Percentiles rank a stretch among this genome's conserved stretches.
Conservation (phyloP, 2,888 invertebrate genomes). For the Plusia festucae region DNA sequence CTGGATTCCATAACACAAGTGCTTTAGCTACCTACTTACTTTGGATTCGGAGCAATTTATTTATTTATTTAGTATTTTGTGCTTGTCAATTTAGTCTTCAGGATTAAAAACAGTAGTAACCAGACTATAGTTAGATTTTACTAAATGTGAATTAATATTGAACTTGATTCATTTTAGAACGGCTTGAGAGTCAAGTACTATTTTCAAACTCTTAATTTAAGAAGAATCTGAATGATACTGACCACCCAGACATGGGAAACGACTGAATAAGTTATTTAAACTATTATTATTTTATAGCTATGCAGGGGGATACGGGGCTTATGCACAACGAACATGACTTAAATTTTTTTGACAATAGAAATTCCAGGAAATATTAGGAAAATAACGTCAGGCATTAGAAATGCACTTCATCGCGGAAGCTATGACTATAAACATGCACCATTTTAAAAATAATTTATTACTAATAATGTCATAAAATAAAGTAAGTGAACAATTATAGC, state of each 20-base stretch:
- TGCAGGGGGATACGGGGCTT: neutral
- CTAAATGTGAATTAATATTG: too few species aligned
- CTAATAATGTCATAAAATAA: neutral
- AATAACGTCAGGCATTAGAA: neutral
- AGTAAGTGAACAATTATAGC: too few species aligned
- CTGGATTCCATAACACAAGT: too few species aligned
- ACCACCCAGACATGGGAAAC: conserved; percentile 1
- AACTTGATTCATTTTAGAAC: too few species aligned
- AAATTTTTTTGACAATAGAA: neutral
- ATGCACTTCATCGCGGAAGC: neutral
- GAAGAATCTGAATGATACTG: neutral
- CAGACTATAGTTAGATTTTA: too few species aligned
- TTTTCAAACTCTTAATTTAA: neutral
- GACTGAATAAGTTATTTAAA: neutral
- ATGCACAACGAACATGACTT: neutral
- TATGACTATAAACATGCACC: neutral
- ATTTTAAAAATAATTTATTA: neutral
- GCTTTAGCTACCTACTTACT: too few species aligned
- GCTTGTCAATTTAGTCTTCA: too few species aligned
- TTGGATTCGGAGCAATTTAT: too few species aligned
- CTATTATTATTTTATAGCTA: neutral
- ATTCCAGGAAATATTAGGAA: neutral
- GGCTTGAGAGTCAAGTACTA: too few species aligned
- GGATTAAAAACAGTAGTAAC: too few species aligned
- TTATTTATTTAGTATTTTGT: too few species aligned